phyloP scores from a whole-genome alignment of 1,140 invertebrate species.

The Tetramorium simillimum region DNA sequence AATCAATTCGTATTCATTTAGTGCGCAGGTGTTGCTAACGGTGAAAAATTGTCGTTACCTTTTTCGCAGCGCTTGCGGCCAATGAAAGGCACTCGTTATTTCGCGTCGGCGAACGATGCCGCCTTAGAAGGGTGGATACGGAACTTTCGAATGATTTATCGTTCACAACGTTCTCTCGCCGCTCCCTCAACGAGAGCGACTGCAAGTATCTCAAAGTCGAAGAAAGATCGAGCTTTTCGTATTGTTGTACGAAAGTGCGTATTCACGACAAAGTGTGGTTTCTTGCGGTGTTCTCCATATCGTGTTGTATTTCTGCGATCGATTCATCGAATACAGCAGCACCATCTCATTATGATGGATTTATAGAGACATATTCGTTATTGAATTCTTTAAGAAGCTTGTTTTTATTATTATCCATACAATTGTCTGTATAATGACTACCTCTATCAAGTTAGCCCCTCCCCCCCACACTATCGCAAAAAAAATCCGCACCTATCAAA shows the following conservation, averaged over 20 bases:
- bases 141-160: conserved; percentile 74
- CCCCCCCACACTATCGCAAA: no score
- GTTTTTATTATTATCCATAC: not conserved
- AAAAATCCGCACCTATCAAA: no score
- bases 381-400: conserved; percentile 7
- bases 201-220: conserved; percentile 56
- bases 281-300: not conserved
- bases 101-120: conserved; percentile 63
- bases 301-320: not conserved
- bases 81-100: conserved; percentile 73
- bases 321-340: not conserved
- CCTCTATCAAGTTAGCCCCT: no score
- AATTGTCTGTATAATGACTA: not conserved
- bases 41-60: conserved; percentile 77
- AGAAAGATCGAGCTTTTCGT: conserved; percentile 8
- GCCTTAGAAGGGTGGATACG: conserved; percentile 69
- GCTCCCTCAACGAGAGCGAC: conserved; percentile 66
- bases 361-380: not conserved
- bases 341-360: not conserved
- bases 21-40: conserved; percentile 71
- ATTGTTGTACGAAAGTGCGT: not conserved
- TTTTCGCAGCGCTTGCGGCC: conserved; percentile 61
- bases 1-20: conserved; percentile 80
- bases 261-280: conserved; percentile 41
- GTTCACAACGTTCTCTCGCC: conserved; percentile 62